phyloP scores from a whole-genome alignment of 2,888 invertebrate genomes.

The Drosophila percnosoma region DNA sequence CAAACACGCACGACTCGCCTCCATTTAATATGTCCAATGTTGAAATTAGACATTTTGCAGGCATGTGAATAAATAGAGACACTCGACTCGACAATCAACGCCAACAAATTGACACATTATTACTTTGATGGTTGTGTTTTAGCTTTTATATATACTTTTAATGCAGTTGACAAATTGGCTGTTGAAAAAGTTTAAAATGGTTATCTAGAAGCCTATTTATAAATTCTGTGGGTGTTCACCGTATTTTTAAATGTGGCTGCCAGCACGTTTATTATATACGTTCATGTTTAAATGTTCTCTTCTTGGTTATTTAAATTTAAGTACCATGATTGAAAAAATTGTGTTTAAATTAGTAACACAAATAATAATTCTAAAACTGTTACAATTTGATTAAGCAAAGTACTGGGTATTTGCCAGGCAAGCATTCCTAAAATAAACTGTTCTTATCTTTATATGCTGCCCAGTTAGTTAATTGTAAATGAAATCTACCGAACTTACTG shows the following conservation, averaged over 20 bases:
- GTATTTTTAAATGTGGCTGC: background rate
- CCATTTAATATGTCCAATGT: conserved; percentile 23
- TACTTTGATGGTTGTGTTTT: conserved; percentile 17
- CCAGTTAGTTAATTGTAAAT: background rate
- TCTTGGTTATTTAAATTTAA: background rate
- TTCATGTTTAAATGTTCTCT: background rate
- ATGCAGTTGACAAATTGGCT: conserved; percentile 11
- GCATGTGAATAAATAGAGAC: conserved; percentile 5
- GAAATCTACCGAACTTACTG: background rate
- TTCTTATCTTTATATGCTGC: background rate
- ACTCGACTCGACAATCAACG: conserved; percentile 13
- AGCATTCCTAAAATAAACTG: background rate
- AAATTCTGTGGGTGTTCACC: background rate
- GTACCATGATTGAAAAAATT: background rate
- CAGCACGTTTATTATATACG: background rate
- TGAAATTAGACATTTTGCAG: background rate
- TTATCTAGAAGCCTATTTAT: background rate
- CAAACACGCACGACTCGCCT: conserved; percentile 37
- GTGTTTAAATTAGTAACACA: background rate
- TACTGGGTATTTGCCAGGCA: background rate
- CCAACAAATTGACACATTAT: conserved; percentile 33
- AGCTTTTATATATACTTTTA: conserved; percentile 6
- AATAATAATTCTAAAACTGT: background rate
- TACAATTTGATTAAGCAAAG: background rate
- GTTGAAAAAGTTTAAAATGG: conserved; percentile 2